Base-by-base conservation (phyloP, 2,797 vertebrate species). In the Moxostoma hubbsi region DNA sequence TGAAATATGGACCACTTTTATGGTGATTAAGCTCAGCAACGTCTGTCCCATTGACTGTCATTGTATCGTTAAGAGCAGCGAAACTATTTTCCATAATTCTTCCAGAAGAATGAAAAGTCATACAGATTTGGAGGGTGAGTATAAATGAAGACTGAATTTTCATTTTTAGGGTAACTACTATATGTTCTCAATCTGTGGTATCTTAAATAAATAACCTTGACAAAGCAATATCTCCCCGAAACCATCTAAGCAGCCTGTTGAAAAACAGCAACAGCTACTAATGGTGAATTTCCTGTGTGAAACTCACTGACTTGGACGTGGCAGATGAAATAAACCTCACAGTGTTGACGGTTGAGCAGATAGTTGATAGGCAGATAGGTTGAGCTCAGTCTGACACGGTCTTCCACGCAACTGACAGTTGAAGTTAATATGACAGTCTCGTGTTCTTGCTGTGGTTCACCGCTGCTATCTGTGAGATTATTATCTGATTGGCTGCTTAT, bases 401-500 rank as follows among this genome's bases (percentile, higher is more conserved):
- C 73, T 7, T 10, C 50, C n/a, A 64, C 13, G 9, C 65, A 81
- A 74, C 79, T 81, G 85, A 81, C 80, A 73, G 71, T 63, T 85
- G 67, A 74, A 81, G 54, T 79, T 15, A 84, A 80, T 58, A 50
- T 9, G 75, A 82, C 64, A 67, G 54, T 65, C 75, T 70, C 16
- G 9, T 15, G 62, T 57, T 73, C 36, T 71, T 86, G 64, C 53
- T 83, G 78, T 49, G 81, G 80, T 83, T 80, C 71, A 18, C n/a
- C 67, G 63, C 63, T 62, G 15, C 68, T 74, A 53, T 80, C 24
- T 72, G 64, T 74, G 65, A 86, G 89, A 90, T 88, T 75, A 71
- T 46, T 72, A 79, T 85, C 87, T 46, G 49, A 54, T 15, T 7
- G 10, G 58, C 18, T 58, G 50, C 46, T 58, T 47, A n/a, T 69